Conservation (phyloP, 2,888 invertebrate species). For the Unio pictorum region DNA sequence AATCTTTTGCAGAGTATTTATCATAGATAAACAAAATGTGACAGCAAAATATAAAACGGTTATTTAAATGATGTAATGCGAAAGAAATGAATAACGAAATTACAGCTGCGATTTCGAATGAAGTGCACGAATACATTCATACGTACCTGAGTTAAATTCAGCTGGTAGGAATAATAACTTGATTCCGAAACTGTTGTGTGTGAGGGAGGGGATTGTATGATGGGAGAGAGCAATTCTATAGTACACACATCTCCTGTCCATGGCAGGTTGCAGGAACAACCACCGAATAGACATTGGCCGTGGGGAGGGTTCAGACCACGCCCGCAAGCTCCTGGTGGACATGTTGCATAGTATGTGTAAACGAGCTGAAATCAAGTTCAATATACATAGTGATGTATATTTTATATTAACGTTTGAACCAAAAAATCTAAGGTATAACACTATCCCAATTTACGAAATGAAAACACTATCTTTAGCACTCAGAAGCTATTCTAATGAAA, state of each 20-base stretch:
- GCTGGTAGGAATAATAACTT: constrained; percentile 4
- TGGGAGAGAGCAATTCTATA: constrained; percentile 19
- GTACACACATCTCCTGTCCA: constrained; percentile 44
- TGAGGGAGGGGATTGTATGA: constrained; percentile 3
- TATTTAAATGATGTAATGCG: too few species aligned
- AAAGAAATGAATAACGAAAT: too few species aligned
- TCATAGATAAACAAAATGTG: too few species aligned
- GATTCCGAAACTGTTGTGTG: constrained; percentile 5
- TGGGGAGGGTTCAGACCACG: constrained; percentile 18
- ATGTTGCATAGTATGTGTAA: constrained; percentile 29
- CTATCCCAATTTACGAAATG: too few species aligned
- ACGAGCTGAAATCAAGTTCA: constrained; percentile 17
- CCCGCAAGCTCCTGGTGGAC: constrained; percentile 40
- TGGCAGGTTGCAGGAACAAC: constrained; percentile 38
- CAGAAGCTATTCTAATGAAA: too few species aligned
- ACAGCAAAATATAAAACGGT: too few species aligned
- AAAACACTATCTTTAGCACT: too few species aligned
- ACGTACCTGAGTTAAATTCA: constrained; percentile 3
- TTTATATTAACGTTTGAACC: not conserved
- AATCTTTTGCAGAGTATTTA: too few species aligned
- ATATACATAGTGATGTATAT: too few species aligned
- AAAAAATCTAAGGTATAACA: too few species aligned
- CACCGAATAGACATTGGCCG: constrained; percentile 43
- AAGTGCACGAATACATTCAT: too few species aligned
- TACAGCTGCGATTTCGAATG: too few species aligned